phyloP scores from a whole-genome alignment of 2,797 vertebrate genomes.

The Pseudochirops corinnae region DNA sequence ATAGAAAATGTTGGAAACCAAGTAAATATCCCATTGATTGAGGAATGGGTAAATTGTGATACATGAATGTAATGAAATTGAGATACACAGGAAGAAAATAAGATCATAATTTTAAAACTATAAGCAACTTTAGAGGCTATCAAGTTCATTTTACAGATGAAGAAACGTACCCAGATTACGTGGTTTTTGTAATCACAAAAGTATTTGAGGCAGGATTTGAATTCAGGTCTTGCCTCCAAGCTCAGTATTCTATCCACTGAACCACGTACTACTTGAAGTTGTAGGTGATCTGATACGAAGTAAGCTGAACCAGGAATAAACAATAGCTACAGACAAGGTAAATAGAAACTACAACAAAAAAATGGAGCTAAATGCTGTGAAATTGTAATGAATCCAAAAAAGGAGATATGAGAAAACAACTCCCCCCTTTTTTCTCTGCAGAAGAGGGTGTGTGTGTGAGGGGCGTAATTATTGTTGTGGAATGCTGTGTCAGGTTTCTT shows the following conservation, averaged over 20 bases:
- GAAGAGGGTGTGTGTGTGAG: background rate
- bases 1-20: constrained; percentile 33
- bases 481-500: background rate
- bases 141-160: background rate
- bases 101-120: background rate
- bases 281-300: background rate
- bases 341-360: too few relatives aligned
- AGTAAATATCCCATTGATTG: constrained; percentile 35
- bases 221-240: too few relatives aligned
- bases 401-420: background rate
- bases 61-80: constrained; percentile 2
- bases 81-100: background rate
- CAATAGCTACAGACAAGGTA: background rate
- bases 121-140: background rate
- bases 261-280: background rate
- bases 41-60: constrained; percentile 33
- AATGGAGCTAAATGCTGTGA: too few relatives aligned
- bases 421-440: background rate
- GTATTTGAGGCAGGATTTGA: background rate
- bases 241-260: background rate
- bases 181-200: background rate
- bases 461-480: background rate
- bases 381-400: background rate
- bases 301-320: background rate
- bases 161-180: background rate